These are phyloP conservation scores for Scelioninae gen. 1 DNA, from an alignment of 2,888 invertebrate genomes.

Conservation along the genomic window DNA sequence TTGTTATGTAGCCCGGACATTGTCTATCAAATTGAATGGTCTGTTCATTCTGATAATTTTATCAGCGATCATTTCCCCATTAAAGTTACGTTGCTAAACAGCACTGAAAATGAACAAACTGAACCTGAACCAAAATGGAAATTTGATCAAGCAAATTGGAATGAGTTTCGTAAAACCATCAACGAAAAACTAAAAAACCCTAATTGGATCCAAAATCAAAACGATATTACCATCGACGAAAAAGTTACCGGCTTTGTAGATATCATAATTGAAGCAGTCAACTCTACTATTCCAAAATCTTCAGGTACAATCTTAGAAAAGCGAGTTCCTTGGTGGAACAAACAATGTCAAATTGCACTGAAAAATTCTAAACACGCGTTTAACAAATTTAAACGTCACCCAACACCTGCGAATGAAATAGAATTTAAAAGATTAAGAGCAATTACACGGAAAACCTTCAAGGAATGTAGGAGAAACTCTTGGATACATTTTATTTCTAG, in stretches of 20 bases:
- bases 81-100: too few relatives aligned
- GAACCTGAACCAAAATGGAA: too few relatives aligned
- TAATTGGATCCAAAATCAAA: not conserved
- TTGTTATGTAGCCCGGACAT: too few relatives aligned
- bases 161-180: too few relatives aligned
- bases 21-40: too few relatives aligned
- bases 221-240: too few relatives aligned
- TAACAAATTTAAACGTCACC: not conserved
- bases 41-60: too few relatives aligned
- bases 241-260: too few relatives aligned
- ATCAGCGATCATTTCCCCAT: too few relatives aligned
- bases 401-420: not conserved
- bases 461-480: not conserved
- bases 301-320: not conserved
- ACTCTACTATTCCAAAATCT: not conserved
- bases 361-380: not conserved
- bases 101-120: too few relatives aligned
- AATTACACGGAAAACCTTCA: not conserved
- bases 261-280: too few relatives aligned
- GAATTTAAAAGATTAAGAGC: constrained; percentile 2
- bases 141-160: too few relatives aligned
- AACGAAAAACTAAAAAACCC: not conserved
- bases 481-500: not conserved
- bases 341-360: not conserved
- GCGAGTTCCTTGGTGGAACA: not conserved